Evolutionary conservation across 2,113 vertebrate genomes (phyloP).

Genomic region (Ondatra zibethicus): DNA sequence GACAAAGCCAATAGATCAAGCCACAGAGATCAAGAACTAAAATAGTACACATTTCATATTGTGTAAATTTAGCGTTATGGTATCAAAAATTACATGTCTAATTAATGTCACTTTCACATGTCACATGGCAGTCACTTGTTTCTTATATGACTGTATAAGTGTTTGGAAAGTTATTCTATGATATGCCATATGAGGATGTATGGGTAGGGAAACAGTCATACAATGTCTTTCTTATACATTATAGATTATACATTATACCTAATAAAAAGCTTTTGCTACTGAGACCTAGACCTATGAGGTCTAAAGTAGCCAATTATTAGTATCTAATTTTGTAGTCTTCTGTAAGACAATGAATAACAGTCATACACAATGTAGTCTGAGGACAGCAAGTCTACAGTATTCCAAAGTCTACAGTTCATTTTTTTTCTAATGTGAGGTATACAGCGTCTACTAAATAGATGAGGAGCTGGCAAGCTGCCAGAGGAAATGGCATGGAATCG

Average conservation of each 20-base stretch:
- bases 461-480: background rate
- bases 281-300: background rate
- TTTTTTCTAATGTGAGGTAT: background rate
- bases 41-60: background rate
- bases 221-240: background rate
- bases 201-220: background rate
- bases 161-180: background rate
- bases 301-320: background rate
- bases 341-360: background rate
- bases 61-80: background rate
- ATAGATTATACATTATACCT: background rate
- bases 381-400: background rate
- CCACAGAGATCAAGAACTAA: background rate
- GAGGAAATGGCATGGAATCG: background rate
- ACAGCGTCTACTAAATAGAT: background rate
- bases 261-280: background rate
- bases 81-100: conserved; percentile 17
- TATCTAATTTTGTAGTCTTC: background rate
- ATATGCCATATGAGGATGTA: background rate
- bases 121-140: background rate
- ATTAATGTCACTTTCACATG: background rate
- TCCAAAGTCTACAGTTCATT: background rate
- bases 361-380: background rate
- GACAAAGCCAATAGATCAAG: conserved; percentile 2
- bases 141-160: background rate